A percentile compares a stretch with the other conserved stretches of the same genome.
phyloP scores from a whole-genome alignment of 2,797 vertebrate species.

The Chaunax sp. region DNA sequence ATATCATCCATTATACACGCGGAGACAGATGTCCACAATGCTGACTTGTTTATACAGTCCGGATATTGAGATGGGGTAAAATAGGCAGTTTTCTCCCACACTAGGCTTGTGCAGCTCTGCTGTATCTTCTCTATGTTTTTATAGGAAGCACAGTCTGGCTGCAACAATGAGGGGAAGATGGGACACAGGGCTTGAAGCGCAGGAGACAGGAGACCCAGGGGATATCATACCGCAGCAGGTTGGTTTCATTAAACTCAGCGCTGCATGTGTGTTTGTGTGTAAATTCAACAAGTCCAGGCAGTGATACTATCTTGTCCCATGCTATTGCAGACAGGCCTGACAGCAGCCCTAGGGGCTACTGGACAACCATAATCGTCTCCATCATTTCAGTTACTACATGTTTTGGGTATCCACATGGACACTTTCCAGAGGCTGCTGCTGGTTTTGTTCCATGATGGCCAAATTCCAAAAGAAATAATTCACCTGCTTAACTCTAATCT shows the following conservation, averaged over 20 bases:
- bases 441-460: conserved; percentile 33
- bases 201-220: conserved; percentile 72
- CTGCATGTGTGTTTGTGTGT: conserved; percentile 38
- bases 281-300: conserved; percentile 65
- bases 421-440: conserved; percentile 31
- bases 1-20: conserved; percentile 82
- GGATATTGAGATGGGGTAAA: conserved; percentile 61
- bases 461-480: conserved; percentile 50
- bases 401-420: conserved; percentile 38
- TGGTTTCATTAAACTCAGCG: conserved; percentile 75
- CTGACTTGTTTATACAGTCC: conserved; percentile 77
- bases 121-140: conserved; percentile 51
- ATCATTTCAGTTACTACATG: conserved; percentile 65
- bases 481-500: conserved; percentile 51
- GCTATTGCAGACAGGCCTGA: conserved; percentile 66
- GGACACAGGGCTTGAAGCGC: conserved; percentile 60
- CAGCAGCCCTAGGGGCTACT: conserved; percentile 60
- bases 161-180: conserved; percentile 50
- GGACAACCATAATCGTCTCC: conserved; percentile 74
- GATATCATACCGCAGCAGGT: conserved; percentile 69
- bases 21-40: conserved; percentile 80
- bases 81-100: conserved; percentile 58
- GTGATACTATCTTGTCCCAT: conserved; percentile 61
- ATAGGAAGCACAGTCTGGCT: conserved; percentile 47
- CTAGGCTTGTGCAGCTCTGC: conserved; percentile 50